Base-by-base conservation (phyloP, 2,113 vertebrate genomes). In the Hemicordylus capensis region DNA sequence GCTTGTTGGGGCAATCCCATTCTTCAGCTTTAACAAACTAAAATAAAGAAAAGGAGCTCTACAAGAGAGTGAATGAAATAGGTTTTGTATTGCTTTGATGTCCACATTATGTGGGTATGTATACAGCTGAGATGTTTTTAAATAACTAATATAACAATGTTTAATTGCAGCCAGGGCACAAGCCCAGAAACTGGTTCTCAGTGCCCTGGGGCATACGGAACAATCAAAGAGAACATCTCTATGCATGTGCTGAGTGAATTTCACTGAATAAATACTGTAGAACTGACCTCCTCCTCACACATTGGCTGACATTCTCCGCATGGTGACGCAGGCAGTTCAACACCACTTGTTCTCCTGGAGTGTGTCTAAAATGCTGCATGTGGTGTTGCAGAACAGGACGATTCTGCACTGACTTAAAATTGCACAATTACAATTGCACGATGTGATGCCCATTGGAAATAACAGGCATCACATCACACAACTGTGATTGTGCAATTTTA, bases 231-330 rank as follows among this genome's bases (percentile, higher is more conserved):
- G 48, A 51, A 51, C 48, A 51, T 51, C 12, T 51, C 48, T 51
- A 51, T 8, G 48, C 48, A 51, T 12, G 12, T 51, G 48, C n/a
- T 51, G 48, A 12, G 12, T 51, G 48, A 6, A 51, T 51, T 51
- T 51, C 48, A 51, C 85, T 51, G 28, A 59, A 89, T 89, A 84
- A 93, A 85, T 78, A 91, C 89, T 56, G 8, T 59, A 89, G 89
- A 80, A 92, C 79, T 76, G 87, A 90, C 51, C 42, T 69, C 89
- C 80, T 82, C 48, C 48, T 12, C 48, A 51, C 48, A 51, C 48
- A 51, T 6, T n/a, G n/a, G n/a, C n/a, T n/a, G n/a, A n/a, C n/a
- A n/a, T n/a, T n/a, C n/a, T n/a, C n/a, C n/a, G n/a, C n/a, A n/a
- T n/a, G n/a, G n/a, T n/a, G n/a, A n/a, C n/a, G n/a, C n/a, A n/a